Evolutionary conservation across 2,797 vertebrate species (phyloP), one percentile per base, ranked within the genome.

Genomic region (Anguilla obscura): DNA sequence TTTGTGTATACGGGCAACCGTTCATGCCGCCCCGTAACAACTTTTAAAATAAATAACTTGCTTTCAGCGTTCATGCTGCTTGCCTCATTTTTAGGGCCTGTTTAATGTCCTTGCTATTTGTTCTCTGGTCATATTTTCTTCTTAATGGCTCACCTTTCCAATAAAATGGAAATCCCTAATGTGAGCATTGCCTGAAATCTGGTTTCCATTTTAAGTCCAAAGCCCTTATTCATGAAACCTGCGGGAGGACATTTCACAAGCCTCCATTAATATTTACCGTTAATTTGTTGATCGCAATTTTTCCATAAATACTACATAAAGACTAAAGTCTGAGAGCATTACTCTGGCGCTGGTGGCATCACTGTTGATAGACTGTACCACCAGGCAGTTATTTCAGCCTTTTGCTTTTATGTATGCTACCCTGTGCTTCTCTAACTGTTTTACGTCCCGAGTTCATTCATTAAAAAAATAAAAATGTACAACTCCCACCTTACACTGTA

Each of bases 181-280:
- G 36, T 83, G 80, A 48, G 21, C 24, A 10, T 48, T 56, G 82
- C 80, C 79, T 48, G 60, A 36, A 60, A 83, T 87, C 76, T 87
- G 87, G 40, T 84, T 87, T 48, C 40, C 60, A 93, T 89, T 91
- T 40, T 90, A 93, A 92, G 86, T 71, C 87, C 85, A 87, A 74
- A 71, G 40, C 45, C 91, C 89, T 92, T 63, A 90, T 88, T 54
- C 84, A 88, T 71, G 84, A 88, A 85, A 88, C 4, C 63, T 36
- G 27, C 74, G 89, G 87, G 40, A 54, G 88, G 89, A 33, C 88
- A 84, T 91, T 92, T 90, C 83, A 88, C 60, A 84, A 88, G 87
- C 48, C 82, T 18, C 63, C 54, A 48, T 88, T 69, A 69, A 27
- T 85, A 56, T 88, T 88, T 85, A 66, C 80, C 12, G 56, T 87